Evolutionary conservation across 2,113 vertebrate species (phyloP).

Genomic region (Aegithalos caudatus): DNA sequence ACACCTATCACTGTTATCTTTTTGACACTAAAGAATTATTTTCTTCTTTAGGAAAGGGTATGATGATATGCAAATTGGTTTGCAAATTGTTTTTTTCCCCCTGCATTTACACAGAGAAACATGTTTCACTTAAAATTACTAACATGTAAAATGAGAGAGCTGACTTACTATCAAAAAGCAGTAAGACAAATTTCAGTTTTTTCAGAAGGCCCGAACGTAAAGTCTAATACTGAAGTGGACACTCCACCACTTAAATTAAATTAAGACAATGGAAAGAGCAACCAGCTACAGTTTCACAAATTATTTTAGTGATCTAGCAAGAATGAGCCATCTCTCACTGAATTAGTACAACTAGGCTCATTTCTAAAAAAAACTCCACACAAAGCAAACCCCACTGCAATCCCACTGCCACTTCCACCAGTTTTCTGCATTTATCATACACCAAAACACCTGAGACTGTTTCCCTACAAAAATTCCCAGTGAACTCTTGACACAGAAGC

Average conservation of each 20-base stretch:
- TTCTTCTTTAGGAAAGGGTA: slow-evolving; percentile 43
- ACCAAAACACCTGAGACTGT: accelerated
- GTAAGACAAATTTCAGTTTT: neutral
- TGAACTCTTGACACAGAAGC: neutral
- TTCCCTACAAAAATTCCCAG: neutral
- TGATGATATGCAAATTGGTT: neutral
- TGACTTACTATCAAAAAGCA: neutral
- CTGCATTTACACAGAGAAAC: neutral
- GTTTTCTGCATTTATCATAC: neutral
- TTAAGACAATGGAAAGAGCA: neutral
- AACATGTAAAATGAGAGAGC: slow-evolving; percentile 12
- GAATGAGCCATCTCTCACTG: neutral
- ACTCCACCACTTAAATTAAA: neutral
- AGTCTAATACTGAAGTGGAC: neutral
- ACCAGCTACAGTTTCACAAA: neutral
- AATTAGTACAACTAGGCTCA: neutral
- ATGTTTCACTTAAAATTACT: neutral
- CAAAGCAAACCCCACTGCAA: neutral
- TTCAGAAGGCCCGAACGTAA: neutral
- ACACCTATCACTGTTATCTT: neutral
- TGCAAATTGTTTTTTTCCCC: neutral
- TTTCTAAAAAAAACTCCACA: neutral
- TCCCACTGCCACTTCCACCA: neutral
- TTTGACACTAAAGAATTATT: neutral
- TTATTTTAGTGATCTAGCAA: neutral